phyloP scores from a whole-genome alignment of 2,888 invertebrate genomes.

The Drosophila anomelani region DNA sequence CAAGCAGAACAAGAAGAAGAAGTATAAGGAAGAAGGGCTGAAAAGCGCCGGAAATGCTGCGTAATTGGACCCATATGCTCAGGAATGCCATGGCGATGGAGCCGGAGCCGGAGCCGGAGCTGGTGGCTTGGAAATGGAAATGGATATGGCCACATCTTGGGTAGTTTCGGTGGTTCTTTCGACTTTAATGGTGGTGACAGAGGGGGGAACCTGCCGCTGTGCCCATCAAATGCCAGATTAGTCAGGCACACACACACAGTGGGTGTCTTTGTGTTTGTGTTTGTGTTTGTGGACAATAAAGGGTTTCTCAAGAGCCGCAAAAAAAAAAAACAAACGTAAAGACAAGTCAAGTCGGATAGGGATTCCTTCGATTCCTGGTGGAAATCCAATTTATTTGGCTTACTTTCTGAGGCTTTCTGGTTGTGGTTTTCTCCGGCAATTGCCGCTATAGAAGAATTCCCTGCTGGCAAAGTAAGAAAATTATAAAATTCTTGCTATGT shows the following conservation, averaged over 20 bases:
- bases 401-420: constrained; percentile 5
- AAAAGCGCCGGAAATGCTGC: constrained; percentile 69
- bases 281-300: constrained; percentile 5
- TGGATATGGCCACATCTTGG: constrained; percentile 31
- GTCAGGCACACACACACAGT: constrained; percentile 15
- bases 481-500: neutral
- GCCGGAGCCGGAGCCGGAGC: neutral
- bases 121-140: constrained; percentile 17
- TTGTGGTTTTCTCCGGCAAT: constrained; percentile 13
- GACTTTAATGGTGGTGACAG: constrained; percentile 26
- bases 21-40: constrained; percentile 1
- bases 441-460: neutral
- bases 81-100: constrained; percentile 18
- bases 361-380: constrained; percentile 4
- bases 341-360: neutral
- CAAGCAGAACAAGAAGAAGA: constrained; percentile 15
- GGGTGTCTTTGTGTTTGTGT: neutral
- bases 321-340: constrained; percentile 3
- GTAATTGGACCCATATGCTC: constrained; percentile 78
- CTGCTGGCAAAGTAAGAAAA: neutral
- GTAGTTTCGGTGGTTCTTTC: constrained; percentile 26
- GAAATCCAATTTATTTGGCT: constrained; percentile 24
- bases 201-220: constrained; percentile 16
- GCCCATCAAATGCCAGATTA: constrained; percentile 41
- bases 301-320: constrained; percentile 16